Evolutionary conservation across 1,140 invertebrate genomes (phyloP).

Genomic region (Reticulitermes speratus): DNA sequence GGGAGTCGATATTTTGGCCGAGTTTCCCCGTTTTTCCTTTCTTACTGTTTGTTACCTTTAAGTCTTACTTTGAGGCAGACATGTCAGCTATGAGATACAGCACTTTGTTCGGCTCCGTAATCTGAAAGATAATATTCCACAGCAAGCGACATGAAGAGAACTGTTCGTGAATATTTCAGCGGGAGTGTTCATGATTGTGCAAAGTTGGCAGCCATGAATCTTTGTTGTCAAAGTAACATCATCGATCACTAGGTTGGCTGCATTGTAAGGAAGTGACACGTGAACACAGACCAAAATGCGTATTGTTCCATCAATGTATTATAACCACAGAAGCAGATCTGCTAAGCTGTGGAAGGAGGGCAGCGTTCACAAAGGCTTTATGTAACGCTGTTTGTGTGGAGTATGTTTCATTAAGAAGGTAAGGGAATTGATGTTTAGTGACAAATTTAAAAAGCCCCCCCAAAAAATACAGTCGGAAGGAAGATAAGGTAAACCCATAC

Average conservation of each 20-base stretch:
- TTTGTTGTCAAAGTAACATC: background rate
- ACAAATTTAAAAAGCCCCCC: too few relatives aligned
- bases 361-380: background rate
- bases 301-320: background rate
- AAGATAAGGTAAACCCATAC: too few relatives aligned
- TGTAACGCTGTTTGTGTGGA: background rate
- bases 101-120: too few relatives aligned
- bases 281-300: background rate
- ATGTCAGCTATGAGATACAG: too few relatives aligned
- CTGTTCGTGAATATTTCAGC: background rate
- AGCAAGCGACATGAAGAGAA: too few relatives aligned
- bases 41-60: too few relatives aligned
- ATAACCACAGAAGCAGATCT: background rate
- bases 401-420: background rate
- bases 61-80: too few relatives aligned
- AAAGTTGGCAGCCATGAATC: background rate
- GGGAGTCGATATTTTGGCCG: too few relatives aligned
- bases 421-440: too few relatives aligned
- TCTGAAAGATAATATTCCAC: too few relatives aligned
- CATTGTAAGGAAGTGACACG: background rate
- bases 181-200: background rate
- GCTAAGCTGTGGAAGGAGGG: background rate
- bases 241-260: background rate
- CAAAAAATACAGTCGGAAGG: too few relatives aligned
- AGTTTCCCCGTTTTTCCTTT: too few relatives aligned